Percentiles rank a stretch among this genome's conserved stretches.
Conservation (phyloP, 1,140 invertebrate species). For the Ectropis grisescens region DNA sequence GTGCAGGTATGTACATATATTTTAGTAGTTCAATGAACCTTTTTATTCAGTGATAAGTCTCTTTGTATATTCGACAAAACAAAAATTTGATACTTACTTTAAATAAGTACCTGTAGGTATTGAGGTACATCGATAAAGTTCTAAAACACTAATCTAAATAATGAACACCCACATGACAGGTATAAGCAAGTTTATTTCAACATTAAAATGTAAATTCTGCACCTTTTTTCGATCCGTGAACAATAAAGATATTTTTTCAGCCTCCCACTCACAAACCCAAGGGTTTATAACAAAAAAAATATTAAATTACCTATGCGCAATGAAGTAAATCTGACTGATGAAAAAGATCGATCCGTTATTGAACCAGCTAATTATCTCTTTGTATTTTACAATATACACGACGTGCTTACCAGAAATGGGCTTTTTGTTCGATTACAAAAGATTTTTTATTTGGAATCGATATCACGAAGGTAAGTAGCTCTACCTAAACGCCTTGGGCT, state of each 20-base stretch:
- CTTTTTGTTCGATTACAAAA: constrained; percentile 54
- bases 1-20: too few relatives aligned
- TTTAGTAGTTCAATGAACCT: too few relatives aligned
- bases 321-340: constrained; percentile 35
- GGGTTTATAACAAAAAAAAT: constrained; percentile 59
- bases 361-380: constrained; percentile 62
- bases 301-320: constrained; percentile 62
- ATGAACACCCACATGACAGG: too few relatives aligned
- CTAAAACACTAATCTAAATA: too few relatives aligned
- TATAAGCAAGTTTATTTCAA: too few relatives aligned
- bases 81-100: too few relatives aligned
- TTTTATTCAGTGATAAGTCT: too few relatives aligned
- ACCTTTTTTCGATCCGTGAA: too few relatives aligned
- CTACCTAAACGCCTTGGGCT: constrained; percentile 9
- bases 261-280: constrained; percentile 37
- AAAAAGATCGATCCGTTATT: constrained; percentile 53
- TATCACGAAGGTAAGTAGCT: constrained; percentile 39
- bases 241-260: constrained; percentile 31
- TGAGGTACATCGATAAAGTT: too few relatives aligned
- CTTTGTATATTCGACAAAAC: too few relatives aligned
- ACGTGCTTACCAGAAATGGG: constrained; percentile 54
- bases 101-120: too few relatives aligned
- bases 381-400: constrained; percentile 50
- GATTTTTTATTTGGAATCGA: constrained; percentile 42
- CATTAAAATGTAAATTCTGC: too few relatives aligned